Base-by-base conservation (phyloP, 1,140 invertebrate species). In the Drosophila insularis region DNA sequence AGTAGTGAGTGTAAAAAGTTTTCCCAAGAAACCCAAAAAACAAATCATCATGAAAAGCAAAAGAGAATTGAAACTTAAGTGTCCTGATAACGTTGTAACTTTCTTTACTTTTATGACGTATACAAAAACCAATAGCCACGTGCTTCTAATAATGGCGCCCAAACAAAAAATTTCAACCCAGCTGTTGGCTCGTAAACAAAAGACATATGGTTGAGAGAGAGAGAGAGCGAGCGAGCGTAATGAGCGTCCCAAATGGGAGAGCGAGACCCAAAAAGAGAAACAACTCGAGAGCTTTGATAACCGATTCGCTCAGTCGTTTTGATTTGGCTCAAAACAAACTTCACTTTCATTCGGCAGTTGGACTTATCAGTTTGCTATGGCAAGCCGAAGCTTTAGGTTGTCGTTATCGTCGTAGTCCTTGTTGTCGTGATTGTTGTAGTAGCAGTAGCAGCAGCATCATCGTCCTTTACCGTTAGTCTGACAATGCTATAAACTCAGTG, bases 101-200 rank as follows among this genome's bases (percentile, higher is more conserved):
- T 37, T 2, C 10, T 37, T 37, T 10, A 13, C 11, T 37, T 37
- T 37, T 37, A 37, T 37, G 7, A 2, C 10, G 32, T 35, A 35
- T 35, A 35, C 32, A 27, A 35, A 35, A 35, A 35, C 32, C 32
- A 35, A 19, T 8, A 65, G 11, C 72, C 74, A 77, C 74, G 73
- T 77, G 74, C 73, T 63, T 10, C 56, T 21, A 59, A 55, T 35
- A 32, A 37, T 17, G 14, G 35, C 59, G 60, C 23, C 21, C 14
- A 23, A 62, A 35, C 10, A 19, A 19, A 43, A 43, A 19, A 35
- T 55, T 17, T 21, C 21, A 14, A 64, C 70, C 80, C 80, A 82
- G 80, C 80, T 82, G 80, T 63, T 78, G 50, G 59, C 62, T 61
- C 71, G 80, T 82, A 82, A 82, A 82, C 80, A 82, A 82, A 81